phyloP scores from a whole-genome alignment of 2,113 vertebrate species.

The Ptychochromis oligacanthus region DNA sequence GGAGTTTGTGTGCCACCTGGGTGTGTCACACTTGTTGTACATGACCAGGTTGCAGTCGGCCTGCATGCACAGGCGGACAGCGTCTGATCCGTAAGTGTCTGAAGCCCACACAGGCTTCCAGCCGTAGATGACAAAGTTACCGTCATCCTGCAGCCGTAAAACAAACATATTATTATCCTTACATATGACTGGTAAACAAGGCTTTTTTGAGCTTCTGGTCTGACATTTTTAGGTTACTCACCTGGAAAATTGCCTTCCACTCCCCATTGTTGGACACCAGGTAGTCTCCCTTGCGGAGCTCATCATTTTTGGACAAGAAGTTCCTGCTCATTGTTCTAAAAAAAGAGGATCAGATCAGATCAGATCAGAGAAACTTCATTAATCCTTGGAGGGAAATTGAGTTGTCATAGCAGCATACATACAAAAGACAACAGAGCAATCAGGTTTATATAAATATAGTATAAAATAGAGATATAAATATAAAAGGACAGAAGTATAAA shows the following conservation, averaged over 20 bases:
- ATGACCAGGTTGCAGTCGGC: conserved; percentile 61
- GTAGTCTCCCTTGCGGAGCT: conserved; percentile 56
- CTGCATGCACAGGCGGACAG: conserved; percentile 47
- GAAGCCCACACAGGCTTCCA: conserved; percentile 42
- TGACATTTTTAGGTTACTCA: not conserved
- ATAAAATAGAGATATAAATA: too few species aligned
- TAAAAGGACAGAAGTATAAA: too few species aligned
- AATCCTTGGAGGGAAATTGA: too few species aligned
- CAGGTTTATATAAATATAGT: too few species aligned
- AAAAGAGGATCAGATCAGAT: too few species aligned
- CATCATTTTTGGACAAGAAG: conserved; percentile 46
- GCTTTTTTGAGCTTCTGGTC: too few species aligned
- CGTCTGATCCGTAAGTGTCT: not conserved
- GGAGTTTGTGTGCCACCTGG: conserved; percentile 38
- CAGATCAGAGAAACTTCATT: too few species aligned
- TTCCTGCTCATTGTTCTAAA: conserved; percentile 54
- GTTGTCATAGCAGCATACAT: too few species aligned
- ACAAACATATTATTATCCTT: too few species aligned
- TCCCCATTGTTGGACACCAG: conserved; percentile 57
- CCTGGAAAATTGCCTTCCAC: conserved; percentile 59
- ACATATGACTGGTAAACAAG: too few species aligned
- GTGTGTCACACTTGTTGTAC: not conserved
- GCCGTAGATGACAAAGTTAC: conserved; percentile 59
- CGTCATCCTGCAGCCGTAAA: conserved; percentile 40
- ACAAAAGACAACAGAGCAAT: too few species aligned